Evolutionary conservation across 2,113 vertebrate genomes (phyloP), one percentile per base, ranked within the genome.

Genomic region (Phalacrocorax carbo): DNA sequence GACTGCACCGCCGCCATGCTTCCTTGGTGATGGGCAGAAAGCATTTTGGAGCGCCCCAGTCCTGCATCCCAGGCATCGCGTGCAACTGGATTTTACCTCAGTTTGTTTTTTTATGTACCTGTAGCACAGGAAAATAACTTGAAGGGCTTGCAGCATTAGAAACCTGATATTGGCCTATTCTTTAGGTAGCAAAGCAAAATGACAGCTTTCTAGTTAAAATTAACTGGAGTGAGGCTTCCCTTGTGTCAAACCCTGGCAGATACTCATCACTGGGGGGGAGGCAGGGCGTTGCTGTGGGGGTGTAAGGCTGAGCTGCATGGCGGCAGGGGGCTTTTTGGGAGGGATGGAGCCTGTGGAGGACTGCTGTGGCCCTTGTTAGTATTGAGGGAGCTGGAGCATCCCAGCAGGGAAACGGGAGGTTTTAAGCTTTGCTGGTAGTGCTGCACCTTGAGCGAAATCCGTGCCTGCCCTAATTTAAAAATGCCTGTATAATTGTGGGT

Each of bases 401-500:
- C 55, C n/a, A 52, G 48, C 60, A 15, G 29, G 73, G 15, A 69
- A 42, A 27, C 0, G 1, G n/a, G 34, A 54, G 68, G 17, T 12
- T 86, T 92, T 44, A 32, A 54, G 44, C n/a, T 75, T 61, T 93
- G 64, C 83, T 0, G 2, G 69, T 54, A 73, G 68, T 17, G 20
- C 32, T 89, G 73, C 84, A 91, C 81, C 89, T 94, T 71, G 61
- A 94, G 81, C 65, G 36, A 82, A 93, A 95, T 64, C 66, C 2
- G 0, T 42, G 86, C 68, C 72, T 88, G 64, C n/a, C 52, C 77
- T 93, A 57, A 64, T 87, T 87, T 81, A 66, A 93, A 86, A 96
- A 96, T 96, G 84, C 95, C 91, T 94, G 64, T 79, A 3, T 96
- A 97, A 96, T 94, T 96, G 69, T 1, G 36, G 89, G 93, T 55